Conservation (phyloP, 2,888 invertebrate species). For the Lamellibrachia satsuma region DNA sequence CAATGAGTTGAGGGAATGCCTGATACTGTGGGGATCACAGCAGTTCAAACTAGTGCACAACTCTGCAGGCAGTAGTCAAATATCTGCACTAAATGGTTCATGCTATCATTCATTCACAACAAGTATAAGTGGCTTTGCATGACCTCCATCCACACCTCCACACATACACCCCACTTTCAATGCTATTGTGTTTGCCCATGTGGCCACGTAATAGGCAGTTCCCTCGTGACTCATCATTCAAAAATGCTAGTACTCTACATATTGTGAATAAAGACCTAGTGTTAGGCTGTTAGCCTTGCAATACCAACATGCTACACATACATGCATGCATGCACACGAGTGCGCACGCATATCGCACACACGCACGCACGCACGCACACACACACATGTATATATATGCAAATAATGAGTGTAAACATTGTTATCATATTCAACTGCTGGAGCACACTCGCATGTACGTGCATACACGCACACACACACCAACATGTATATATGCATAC, state of each 20-base stretch:
- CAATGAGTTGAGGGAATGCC: not conserved
- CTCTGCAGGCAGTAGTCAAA: not conserved
- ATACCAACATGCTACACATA: not conserved
- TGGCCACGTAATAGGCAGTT: not conserved
- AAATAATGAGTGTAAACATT: not conserved
- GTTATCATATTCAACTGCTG: too few species aligned
- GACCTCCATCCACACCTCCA: not conserved
- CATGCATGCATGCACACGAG: too few species aligned
- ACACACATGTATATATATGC: slow-evolving; percentile 24
- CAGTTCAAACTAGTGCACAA: not conserved
- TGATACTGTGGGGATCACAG: not conserved
- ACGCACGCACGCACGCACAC: not conserved
- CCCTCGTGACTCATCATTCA: not conserved
- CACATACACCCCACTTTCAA: not conserved
- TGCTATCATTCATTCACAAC: not conserved
- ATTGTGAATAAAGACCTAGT: not conserved
- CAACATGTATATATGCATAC: slow-evolving; percentile 21
- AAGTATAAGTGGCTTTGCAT: not conserved
- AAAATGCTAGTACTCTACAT: not conserved
- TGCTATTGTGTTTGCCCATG: not conserved
- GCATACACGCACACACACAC: not conserved
- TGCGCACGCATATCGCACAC: too few species aligned
- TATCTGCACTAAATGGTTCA: not conserved
- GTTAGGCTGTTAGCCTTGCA: not conserved
- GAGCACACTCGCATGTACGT: too few species aligned